Evolutionary conservation across 2,888 invertebrate species (phyloP).

Genomic region (Drosophila gaucha): DNA sequence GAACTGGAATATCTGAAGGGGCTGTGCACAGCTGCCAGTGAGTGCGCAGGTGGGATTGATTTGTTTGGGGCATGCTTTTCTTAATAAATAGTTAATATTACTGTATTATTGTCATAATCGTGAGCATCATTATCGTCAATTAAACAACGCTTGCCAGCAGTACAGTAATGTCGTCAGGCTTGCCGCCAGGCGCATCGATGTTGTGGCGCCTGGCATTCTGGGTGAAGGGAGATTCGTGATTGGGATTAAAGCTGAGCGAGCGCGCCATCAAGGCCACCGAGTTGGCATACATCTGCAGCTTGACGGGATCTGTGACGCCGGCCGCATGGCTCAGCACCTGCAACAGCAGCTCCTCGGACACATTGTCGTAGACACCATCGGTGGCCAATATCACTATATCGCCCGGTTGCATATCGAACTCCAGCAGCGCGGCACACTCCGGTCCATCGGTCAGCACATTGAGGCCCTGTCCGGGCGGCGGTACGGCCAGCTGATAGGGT

Average conservation of each 20-base stretch:
- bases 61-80: neutral
- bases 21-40: slow-evolving; percentile 38
- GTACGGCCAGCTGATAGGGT: slow-evolving; percentile 96
- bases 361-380: slow-evolving; percentile 98
- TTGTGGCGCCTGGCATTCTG: slow-evolving; percentile 45
- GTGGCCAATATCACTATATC: slow-evolving; percentile 97
- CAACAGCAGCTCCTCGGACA: slow-evolving; percentile 94
- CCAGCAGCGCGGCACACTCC: slow-evolving; percentile 93
- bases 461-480: slow-evolving; percentile 94
- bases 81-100: neutral
- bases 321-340: slow-evolving; percentile 91
- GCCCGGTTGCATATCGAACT: slow-evolving; percentile 93
- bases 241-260: slow-evolving; percentile 95
- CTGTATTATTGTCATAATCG: neutral
- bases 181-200: slow-evolving; percentile 94
- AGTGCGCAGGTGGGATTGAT: slow-evolving; percentile 21
- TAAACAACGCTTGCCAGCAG: slow-evolving; percentile 44
- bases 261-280: slow-evolving; percentile 97
- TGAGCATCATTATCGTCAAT: neutral
- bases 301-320: slow-evolving; percentile 88
- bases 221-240: slow-evolving; percentile 91
- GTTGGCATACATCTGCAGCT: slow-evolving; percentile 94
- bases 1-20: neutral
- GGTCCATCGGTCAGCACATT: slow-evolving; percentile 95
- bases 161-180: slow-evolving; percentile 95